phyloP scores from a whole-genome alignment of 2,113 vertebrate species.

The Saguinus imperator region DNA sequence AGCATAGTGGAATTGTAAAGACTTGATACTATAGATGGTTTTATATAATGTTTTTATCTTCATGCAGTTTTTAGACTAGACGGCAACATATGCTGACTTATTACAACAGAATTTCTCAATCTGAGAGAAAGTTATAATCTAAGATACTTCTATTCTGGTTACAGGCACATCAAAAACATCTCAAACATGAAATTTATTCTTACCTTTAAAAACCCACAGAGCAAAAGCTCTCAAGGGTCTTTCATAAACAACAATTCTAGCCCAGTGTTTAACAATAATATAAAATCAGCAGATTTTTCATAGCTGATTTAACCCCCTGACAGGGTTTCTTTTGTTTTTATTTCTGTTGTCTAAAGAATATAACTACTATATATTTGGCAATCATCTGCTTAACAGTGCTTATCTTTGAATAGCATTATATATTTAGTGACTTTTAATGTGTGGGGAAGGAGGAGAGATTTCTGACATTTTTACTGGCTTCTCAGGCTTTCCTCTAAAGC shows the following conservation, averaged over 20 bases:
- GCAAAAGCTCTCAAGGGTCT: not conserved
- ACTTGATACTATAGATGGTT: conserved; percentile 45
- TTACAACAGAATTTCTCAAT: conserved; percentile 60
- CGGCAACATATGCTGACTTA: conserved; percentile 59
- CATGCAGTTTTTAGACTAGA: conserved; percentile 26
- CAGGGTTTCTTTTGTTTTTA: not conserved
- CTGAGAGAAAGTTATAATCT: conserved; percentile 46
- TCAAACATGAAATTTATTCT: conserved; percentile 13
- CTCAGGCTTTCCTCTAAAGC: not conserved
- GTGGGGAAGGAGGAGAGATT: not conserved
- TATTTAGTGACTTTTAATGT: not conserved
- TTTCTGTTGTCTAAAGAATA: not conserved
- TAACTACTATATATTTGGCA: conserved; percentile 3
- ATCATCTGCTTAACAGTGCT: not conserved
- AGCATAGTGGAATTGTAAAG: not conserved
- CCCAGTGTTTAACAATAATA: not conserved
- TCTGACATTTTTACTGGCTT: not conserved
- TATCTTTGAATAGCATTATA: not conserved
- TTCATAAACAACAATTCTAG: not conserved
- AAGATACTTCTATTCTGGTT: conserved; percentile 48
- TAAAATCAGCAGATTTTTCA: conserved; percentile 37
- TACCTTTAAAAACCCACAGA: conserved; percentile 41
- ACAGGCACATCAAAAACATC: conserved; percentile 15
- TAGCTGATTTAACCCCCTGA: conserved; percentile 15
- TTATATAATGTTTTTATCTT: conserved; percentile 60